Evolutionary conservation across 2,888 invertebrate genomes (phyloP).

Genomic region (Patella pellucida): DNA sequence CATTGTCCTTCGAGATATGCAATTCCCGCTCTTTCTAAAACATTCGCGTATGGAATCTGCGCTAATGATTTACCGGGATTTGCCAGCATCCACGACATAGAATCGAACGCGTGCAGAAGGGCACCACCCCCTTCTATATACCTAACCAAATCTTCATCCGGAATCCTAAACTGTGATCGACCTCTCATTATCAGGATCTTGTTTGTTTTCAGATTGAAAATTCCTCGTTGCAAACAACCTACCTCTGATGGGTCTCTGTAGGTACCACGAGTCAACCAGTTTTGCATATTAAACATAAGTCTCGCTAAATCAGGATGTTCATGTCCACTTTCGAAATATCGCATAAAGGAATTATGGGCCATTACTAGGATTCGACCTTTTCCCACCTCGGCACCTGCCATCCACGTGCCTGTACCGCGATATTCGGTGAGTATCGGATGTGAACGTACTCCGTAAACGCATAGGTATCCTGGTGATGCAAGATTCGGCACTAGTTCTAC

Average conservation of each 20-base stretch:
- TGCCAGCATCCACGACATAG: neutral
- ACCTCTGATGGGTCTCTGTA: neutral
- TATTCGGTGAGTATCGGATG: neutral
- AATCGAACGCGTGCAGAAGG: neutral
- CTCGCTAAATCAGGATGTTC: neutral
- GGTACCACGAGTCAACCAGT: constrained; percentile 3
- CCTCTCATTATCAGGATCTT: neutral
- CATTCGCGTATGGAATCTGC: neutral
- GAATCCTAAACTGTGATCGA: neutral
- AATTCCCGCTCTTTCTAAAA: neutral
- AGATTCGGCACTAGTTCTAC: neutral
- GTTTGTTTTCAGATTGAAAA: constrained; percentile 1
- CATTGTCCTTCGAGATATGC: neutral
- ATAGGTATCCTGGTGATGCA: neutral
- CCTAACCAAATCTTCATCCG: neutral
- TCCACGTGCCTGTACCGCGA: neutral
- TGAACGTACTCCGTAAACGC: neutral
- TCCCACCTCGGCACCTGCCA: neutral
- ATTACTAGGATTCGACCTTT: neutral
- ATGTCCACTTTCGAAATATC: neutral
- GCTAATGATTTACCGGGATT: neutral
- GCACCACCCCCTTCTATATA: neutral
- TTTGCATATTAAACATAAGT: neutral
- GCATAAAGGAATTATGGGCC: neutral
- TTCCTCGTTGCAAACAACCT: neutral